Evolutionary conservation across 64 coral and sea anemone species (phyloP).

Genomic region (Montipora capricornis): DNA sequence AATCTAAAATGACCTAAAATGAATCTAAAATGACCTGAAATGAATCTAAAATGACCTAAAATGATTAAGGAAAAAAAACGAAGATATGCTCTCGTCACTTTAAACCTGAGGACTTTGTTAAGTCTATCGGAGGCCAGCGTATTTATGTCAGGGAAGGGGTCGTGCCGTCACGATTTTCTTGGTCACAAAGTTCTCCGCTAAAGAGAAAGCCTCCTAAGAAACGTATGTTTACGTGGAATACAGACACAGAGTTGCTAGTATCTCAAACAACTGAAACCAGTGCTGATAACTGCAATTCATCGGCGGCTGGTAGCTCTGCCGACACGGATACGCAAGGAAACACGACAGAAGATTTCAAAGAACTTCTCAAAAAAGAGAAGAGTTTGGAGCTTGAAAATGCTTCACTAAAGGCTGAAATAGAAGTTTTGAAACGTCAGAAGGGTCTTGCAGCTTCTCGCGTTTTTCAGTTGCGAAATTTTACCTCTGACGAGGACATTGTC

Average conservation of each 20-base stretch:
- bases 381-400: not conserved
- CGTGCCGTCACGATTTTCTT: not conserved
- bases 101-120: slow-evolving; percentile 2
- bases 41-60: too few relatives aligned
- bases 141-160: slow-evolving; percentile 14
- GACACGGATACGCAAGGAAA: not conserved
- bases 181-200: slow-evolving; percentile 16
- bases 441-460: not conserved
- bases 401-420: not conserved
- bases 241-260: not conserved
- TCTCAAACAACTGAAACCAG: not conserved
- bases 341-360: not conserved
- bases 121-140: slow-evolving; percentile 26
- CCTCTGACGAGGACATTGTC: slow-evolving; percentile 3
- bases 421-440: slow-evolving; percentile 3
- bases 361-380: not conserved
- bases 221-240: not conserved
- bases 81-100: too few relatives aligned
- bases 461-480: slow-evolving; percentile 16
- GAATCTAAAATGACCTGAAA: too few relatives aligned
- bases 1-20: too few relatives aligned
- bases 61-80: too few relatives aligned
- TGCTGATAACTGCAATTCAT: not conserved
- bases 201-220: not conserved
- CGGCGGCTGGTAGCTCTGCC: not conserved